Percentiles rank a stretch among this genome's conserved stretches.
Evolutionary conservation across 2,113 vertebrate genomes (phyloP).

Genomic region (Polypterus bichir): DNA sequence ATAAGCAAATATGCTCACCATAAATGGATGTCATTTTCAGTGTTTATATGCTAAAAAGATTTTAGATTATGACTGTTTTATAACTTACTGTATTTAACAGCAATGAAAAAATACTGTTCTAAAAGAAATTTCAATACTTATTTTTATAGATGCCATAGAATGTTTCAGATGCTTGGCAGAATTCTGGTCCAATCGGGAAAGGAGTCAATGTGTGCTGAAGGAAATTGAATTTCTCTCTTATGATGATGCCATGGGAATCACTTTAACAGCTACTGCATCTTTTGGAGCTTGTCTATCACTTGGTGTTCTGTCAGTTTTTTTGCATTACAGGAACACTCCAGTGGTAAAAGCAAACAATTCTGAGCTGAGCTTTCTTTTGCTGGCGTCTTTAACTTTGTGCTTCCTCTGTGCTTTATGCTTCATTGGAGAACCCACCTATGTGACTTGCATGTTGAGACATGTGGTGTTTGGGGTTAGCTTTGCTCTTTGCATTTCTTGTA

Average conservation of each 20-base stretch:
- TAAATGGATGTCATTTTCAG: no score
- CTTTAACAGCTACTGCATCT: slow-evolving; percentile 3
- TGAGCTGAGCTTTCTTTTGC: slow-evolving; percentile 12
- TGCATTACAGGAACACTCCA: slow-evolving; percentile 12
- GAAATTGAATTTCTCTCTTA: slow-evolving; percentile 4
- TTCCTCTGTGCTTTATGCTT: slow-evolving; percentile 8
- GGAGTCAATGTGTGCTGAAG: no score
- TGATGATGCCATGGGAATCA: slow-evolving; percentile 6
- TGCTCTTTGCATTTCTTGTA: slow-evolving; percentile 12
- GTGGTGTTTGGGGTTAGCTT: slow-evolving; percentile 11
- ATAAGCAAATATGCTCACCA: no score
- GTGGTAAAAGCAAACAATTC: slow-evolving; percentile 12
- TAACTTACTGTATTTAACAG: no score
- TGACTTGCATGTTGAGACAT: slow-evolving; percentile 10
- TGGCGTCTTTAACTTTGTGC: slow-evolving; percentile 7
- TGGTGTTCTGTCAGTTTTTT: slow-evolving; percentile 3
- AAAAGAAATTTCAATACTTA: not conserved
- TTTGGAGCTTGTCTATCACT: slow-evolving; percentile 5
- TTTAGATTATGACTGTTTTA: no score
- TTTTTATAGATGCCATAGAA: not conserved
- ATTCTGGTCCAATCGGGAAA: no score
- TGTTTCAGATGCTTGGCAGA: not conserved
- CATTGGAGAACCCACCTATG: slow-evolving; percentile 4
- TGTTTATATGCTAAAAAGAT: no score
- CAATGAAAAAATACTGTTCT: no score